Percentiles rank a stretch among this genome's conserved stretches.
These are phyloP conservation scores for Epinotia brunnichana DNA, from an alignment of 2,888 invertebrate species.

Conservation along the genomic window DNA sequence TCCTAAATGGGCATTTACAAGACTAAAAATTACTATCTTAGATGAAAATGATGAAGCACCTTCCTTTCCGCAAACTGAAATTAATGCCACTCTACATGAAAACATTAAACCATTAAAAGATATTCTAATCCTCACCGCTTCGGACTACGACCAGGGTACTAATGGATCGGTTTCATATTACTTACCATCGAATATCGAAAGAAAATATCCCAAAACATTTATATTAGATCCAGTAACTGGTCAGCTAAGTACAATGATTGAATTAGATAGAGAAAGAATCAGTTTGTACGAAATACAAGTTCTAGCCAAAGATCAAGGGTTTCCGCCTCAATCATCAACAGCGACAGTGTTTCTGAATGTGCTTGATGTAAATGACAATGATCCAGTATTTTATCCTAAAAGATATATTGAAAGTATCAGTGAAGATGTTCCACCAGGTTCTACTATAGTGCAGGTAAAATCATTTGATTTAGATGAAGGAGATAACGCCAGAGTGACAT, in stretches of 20 bases:
- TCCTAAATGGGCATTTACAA: constrained; percentile 95
- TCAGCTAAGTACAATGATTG: constrained; percentile 89
- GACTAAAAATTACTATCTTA: constrained; percentile 93
- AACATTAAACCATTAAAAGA: constrained; percentile 91
- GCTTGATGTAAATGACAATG: constrained; percentile 95
- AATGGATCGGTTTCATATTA: constrained; percentile 95
- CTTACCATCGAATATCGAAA: constrained; percentile 89
- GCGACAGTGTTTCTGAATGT: constrained; percentile 92
- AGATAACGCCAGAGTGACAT: constrained; percentile 92
- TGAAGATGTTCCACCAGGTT: constrained; percentile 86
- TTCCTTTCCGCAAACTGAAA: constrained; percentile 88
- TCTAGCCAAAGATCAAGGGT: constrained; percentile 95
- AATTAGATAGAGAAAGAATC: constrained; percentile 92
- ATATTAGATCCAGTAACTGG: constrained; percentile 92
- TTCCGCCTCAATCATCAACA: constrained; percentile 94
- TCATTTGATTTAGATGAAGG: constrained; percentile 94
- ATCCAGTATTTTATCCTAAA: constrained; percentile 95
- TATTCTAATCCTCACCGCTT: constrained; percentile 92
- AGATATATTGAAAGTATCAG: constrained; percentile 91
- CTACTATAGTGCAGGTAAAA: constrained; percentile 88
- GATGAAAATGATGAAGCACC: constrained; percentile 98
- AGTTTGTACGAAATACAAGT: constrained; percentile 92
- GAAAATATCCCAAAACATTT: constrained; percentile 93
- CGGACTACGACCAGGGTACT: constrained; percentile 96
- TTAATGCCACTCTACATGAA: constrained; percentile 91